phyloP scores from a whole-genome alignment of 2,797 vertebrate genomes.

The Muraenolepis orangiensis region DNA sequence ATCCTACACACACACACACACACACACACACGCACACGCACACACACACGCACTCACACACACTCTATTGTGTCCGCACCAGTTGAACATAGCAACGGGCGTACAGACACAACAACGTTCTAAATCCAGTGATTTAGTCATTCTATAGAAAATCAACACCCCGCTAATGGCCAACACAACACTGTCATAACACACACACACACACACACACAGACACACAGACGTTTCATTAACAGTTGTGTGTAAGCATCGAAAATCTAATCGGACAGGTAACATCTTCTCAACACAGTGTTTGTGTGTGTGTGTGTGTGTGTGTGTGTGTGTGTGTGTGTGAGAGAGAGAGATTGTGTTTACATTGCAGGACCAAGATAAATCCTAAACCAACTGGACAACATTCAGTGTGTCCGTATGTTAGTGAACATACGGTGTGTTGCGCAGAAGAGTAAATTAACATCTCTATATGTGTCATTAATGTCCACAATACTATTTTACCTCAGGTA shows the following conservation, averaged over 20 bases:
- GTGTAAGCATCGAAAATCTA: slow-evolving; percentile 40
- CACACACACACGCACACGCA: not conserved
- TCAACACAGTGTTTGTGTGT: not conserved
- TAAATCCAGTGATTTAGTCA: slow-evolving; percentile 52
- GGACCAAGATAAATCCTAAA: not conserved
- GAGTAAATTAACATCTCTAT: not conserved
- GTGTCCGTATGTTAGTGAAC: not conserved
- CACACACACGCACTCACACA: slow-evolving; percentile 2
- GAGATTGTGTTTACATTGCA: not conserved
- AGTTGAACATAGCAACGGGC: slow-evolving; percentile 46
- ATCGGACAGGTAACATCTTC: slow-evolving; percentile 19
- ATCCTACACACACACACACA: not conserved
- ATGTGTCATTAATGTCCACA: too few species aligned
- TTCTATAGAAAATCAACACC: not conserved
- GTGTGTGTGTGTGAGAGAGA: slow-evolving; percentile 7
- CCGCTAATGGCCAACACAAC: not conserved
- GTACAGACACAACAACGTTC: slow-evolving; percentile 49
- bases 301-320: not conserved
- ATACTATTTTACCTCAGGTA: not conserved
- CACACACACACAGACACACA: not conserved
- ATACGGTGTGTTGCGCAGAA: not conserved
- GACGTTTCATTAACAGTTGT: slow-evolving; percentile 55
- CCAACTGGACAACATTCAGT: not conserved
- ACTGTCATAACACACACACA: not conserved
- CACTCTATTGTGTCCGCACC: slow-evolving; percentile 13